Percentiles rank a stretch among this genome's conserved stretches.
phyloP scores from a whole-genome alignment of 1,140 invertebrate species.

The Scaptomyza montana region DNA sequence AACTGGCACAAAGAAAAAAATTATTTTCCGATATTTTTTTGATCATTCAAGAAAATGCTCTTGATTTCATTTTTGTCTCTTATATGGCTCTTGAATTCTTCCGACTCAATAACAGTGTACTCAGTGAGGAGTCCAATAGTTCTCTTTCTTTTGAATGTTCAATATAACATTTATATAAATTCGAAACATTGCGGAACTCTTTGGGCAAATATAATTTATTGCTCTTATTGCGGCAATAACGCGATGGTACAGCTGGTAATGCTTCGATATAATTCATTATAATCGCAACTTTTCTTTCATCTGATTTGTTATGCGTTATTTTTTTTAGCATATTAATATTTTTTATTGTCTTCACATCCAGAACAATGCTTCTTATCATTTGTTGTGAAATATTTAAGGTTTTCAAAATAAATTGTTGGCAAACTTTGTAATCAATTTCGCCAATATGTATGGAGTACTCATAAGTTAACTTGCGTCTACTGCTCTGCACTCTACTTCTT shows the following conservation, averaged over 20 bases:
- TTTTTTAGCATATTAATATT: background rate
- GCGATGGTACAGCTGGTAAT: background rate
- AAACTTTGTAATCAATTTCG: background rate
- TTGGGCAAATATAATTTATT: background rate
- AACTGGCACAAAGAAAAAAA: too few species aligned
- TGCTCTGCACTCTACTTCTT: background rate
- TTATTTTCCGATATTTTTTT: too few species aligned
- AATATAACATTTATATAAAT: background rate
- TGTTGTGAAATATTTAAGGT: background rate
- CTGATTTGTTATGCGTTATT: background rate
- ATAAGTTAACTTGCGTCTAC: background rate
- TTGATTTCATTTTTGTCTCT: too few species aligned
- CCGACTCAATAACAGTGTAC: too few species aligned
- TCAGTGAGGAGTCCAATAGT: background rate
- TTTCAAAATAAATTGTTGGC: background rate
- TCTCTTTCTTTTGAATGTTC: background rate
- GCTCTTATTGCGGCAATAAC: background rate
- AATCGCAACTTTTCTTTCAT: background rate
- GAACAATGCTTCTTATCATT: background rate
- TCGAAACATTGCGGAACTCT: background rate
- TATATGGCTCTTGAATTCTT: too few species aligned
- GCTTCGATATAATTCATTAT: too few species aligned
- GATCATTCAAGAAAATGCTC: too few species aligned
- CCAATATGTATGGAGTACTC: background rate
- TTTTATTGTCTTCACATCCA: background rate